Base-by-base conservation (phyloP, 2,888 invertebrate genomes). In the Lithophane leautieri region DNA sequence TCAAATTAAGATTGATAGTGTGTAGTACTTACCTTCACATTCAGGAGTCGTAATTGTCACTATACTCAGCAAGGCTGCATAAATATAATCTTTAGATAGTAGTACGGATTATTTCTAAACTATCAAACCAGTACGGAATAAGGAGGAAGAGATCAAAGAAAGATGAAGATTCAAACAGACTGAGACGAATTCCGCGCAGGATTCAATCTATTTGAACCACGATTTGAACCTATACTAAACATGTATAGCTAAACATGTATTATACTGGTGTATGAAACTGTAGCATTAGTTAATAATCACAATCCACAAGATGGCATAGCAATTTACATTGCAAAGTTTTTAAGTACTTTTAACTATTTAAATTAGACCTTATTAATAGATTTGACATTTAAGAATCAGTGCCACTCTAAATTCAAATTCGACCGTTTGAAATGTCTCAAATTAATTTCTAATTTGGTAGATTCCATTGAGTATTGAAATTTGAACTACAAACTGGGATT, bases 341-440 rank as follows among this genome's bases (percentile, higher is more conserved):
- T 22, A n/a, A n/a, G n/a, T n/a, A 50, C 40, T 58, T 47, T 16
- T 25, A 50, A 40, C 42, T 52, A 69, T 60, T 42, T 54, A 80
- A 66, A 65, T 54, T 54, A 54, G n/a, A 66, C 47, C 28, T 22
- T 47, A 67, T 22, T 50, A 78, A 34, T 62, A 62, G 66, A 56
- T 34, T 2, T 69, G 79, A 73, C 73, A 79, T 83, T 80, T 65
- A 61, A 62, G n/a, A 69, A 73, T 72, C 54, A 54, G 68, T 44
- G 56, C 83, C 79, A 73, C 22, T 79, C 60, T 69, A 73, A 70
- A 81, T 83, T 81, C 22, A 25, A 79, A 83, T 70, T 61, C 16
- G 52, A 73, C 66, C 66, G 73, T 58, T 83, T 68, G 0, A 34
- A 61, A 70, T n/a, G n/a, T 63, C 12, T 56, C 50, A 82, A 79